A percentile compares a stretch with the other conserved stretches of the same genome.
These are phyloP conservation scores for Erpetoichthys calabaricus DNA, from an alignment of 2,797 vertebrate genomes.

Conservation along the genomic window DNA sequence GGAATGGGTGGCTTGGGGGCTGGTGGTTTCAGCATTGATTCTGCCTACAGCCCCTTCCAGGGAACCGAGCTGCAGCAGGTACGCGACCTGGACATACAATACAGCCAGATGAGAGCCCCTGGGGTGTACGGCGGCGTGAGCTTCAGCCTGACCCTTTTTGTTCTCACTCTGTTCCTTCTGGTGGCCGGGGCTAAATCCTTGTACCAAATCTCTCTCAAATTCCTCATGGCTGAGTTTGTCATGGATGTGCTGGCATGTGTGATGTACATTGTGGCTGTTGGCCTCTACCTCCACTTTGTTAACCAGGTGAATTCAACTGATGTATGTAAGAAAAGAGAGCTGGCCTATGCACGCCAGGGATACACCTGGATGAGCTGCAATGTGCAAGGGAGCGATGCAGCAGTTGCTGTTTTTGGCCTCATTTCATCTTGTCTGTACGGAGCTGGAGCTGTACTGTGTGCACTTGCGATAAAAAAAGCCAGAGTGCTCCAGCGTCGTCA, in stretches of 20 bases:
- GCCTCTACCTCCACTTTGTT: conserved; percentile 72
- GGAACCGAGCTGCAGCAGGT: conserved; percentile 62
- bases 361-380: conserved; percentile 86
- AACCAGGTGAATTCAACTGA: conserved; percentile 69
- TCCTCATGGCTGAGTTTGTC: conserved; percentile 49
- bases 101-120: conserved; percentile 72
- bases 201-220: conserved; percentile 34
- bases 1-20: conserved; percentile 34
- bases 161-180: conserved; percentile 61
- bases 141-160: conserved; percentile 50
- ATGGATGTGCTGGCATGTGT: conserved; percentile 55
- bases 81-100: conserved; percentile 68
- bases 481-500: conserved; percentile 7
- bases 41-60: conserved; percentile 53
- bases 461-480: conserved; percentile 42
- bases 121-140: conserved; percentile 59
- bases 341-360: conserved; percentile 64
- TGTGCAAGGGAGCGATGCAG: conserved; percentile 68
- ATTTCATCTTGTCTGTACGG: conserved; percentile 64
- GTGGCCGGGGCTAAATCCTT: conserved; percentile 56
- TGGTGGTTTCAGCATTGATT: conserved; percentile 49
- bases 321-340: conserved; percentile 54
- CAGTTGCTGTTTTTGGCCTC: conserved; percentile 72
- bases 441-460: conserved; percentile 44
- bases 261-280: conserved; percentile 55